Evolutionary conservation across 2,797 vertebrate genomes (phyloP), one percentile per base, ranked within the genome.

Genomic region (Aphelocoma californica): DNA sequence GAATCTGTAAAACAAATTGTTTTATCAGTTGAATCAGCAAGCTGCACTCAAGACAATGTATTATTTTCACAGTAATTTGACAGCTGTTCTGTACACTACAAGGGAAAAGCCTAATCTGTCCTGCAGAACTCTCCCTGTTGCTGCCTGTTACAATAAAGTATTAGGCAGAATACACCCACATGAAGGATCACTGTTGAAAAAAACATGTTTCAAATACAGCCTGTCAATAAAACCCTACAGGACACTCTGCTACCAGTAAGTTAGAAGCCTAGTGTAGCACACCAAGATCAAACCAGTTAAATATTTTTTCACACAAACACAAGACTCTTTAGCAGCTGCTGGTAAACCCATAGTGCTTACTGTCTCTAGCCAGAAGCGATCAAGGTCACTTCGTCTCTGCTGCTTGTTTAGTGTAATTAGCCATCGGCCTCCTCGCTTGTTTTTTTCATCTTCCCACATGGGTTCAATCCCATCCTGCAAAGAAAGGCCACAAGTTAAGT

Each of bases 361-460:
- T 95, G 99, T 99, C 98, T 99, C 99, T 97, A 99, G 97, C 99
- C 99, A 99, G 98, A 99, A 99, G 91, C 98, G 98, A 97, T 99
- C 99, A 85, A 99, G 98, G 96, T 99, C 99, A 72, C 98, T 97
- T 97, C 98, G 98, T 88, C 99, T 99, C 97, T 99, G 99, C 98
- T 99, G 99, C 95, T 99, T 99, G 91, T 98, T 99, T 96, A 99
- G 97, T 53, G 99, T 99, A 95, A 99, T 99, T 89, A 99, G 97
- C 99, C 99, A 99, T 95, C 99, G 98, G 80, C 99, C 99, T 28
- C 99, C 99, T 91, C 98, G 97, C 78, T 99, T 99, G 95, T 99
- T 99, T 91, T 98, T 98, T 60, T 98, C 98, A 78, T 99, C 99
- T 98, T 99, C 99, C 99, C 99, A 99, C 99, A 99, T 99, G 60